These are phyloP conservation scores for Oncopodura yosiiana DNA, from an alignment of 1,140 invertebrate species.

Conservation along the genomic window DNA sequence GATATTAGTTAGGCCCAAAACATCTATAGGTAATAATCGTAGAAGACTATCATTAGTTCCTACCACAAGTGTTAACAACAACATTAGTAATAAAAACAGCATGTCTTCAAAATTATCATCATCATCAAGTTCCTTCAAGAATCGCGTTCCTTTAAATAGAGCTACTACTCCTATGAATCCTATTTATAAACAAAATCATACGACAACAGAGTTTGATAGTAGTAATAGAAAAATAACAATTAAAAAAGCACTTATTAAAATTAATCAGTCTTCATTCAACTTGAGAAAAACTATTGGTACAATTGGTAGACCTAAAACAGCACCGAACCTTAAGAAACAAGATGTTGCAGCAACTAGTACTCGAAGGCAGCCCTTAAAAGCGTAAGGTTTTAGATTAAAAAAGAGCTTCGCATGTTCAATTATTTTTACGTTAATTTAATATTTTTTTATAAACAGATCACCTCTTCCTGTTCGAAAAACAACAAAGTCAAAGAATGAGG, in stretches of 20 bases:
- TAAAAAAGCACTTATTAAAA: slow-evolving; percentile 30
- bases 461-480: too few species aligned
- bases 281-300: slow-evolving; percentile 9
- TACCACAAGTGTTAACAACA: too few species aligned
- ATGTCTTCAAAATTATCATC: too few species aligned
- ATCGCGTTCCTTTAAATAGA: too few species aligned
- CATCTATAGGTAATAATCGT: not conserved
- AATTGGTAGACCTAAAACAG: slow-evolving; percentile 27
- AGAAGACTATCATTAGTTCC: not conserved
- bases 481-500: too few species aligned
- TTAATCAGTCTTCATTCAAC: slow-evolving; percentile 15
- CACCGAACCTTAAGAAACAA: slow-evolving; percentile 11
- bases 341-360: not conserved
- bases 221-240: slow-evolving; percentile 27
- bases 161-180: too few species aligned
- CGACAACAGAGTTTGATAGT: too few species aligned
- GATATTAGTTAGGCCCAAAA: slow-evolving; percentile 13
- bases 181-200: too few species aligned
- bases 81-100: too few species aligned
- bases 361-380: slow-evolving; percentile 21
- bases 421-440: not conserved
- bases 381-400: too few species aligned
- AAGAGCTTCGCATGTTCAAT: slow-evolving; percentile 3
- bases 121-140: too few species aligned
- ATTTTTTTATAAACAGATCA: not conserved